Evolutionary conservation across 2,797 vertebrate genomes (phyloP), one percentile per base, ranked within the genome.

Genomic region (Pseudomugil gertrudae): DNA sequence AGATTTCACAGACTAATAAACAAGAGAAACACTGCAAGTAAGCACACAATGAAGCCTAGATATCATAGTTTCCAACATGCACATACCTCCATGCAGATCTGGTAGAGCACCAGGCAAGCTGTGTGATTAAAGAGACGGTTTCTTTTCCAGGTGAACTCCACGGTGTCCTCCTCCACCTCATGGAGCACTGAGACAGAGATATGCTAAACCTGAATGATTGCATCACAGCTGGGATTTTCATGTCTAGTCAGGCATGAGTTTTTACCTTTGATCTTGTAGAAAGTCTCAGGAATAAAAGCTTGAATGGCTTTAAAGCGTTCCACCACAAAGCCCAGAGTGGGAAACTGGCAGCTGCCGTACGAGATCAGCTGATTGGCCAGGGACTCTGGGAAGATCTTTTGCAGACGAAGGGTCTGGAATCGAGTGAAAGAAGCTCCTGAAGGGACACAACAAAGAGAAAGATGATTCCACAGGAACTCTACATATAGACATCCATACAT

Each of bases 301-400:
- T 99, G 96, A 80, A 99, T 99, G 71, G 98, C 96, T 94, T 99
- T 99, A 75, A 99, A 99, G 5, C 98, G 95, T 81, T 99, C 98
- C 4, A 99, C 98, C 58, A 99, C 98, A 40, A 99, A 99, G 2
- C 98, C 98, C 74, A 99, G 90, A 0, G 98, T 99, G 7, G 98
- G 98, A 84, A 99, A 99, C 93, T 99, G 98, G 87, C 98, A 99
- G 85, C 98, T 99, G 55, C 98, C 98, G 0, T 99, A 99, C 57
- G 98, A 99, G 90, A 99, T 97, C 54, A 99, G 94, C 88, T 99
- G 98, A 83, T 97, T 95, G n/a, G 97, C 94, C 60, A 99, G 89
- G 63, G 96, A 89, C 5, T 90, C 88, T 0, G 98, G 98, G 63
- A 99, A 99, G 78, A 97, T 96, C 89, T 95, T 98, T 84, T 91